A percentile compares a stretch with the other conserved stretches of the same genome.
phyloP scores from a whole-genome alignment of 2,797 vertebrate genomes.

The Scolopax bukidnonensis region DNA sequence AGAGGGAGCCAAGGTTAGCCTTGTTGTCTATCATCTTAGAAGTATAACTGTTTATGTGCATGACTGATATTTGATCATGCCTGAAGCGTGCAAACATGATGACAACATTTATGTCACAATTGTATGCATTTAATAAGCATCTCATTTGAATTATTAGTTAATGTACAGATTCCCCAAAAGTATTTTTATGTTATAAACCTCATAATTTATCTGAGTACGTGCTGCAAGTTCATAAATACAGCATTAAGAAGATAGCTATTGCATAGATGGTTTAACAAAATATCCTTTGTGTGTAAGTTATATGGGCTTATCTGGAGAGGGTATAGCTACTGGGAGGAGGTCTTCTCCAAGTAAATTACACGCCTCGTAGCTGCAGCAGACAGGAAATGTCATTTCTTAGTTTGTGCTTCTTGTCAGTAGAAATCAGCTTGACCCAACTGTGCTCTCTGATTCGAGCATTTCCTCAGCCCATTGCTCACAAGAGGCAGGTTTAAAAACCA shows the following conservation, averaged over 20 bases:
- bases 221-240: constrained; percentile 54
- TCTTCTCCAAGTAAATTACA: not conserved
- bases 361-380: constrained; percentile 44
- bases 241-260: constrained; percentile 43
- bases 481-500: constrained; percentile 9
- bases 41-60: constrained; percentile 17
- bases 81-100: constrained; percentile 51
- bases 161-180: constrained; percentile 34
- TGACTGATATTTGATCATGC: not conserved
- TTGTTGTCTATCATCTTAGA: not conserved
- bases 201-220: constrained; percentile 66
- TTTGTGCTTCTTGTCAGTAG: constrained; percentile 12
- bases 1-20: not conserved
- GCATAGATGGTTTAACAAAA: constrained; percentile 62
- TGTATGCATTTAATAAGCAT: constrained; percentile 58
- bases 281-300: constrained; percentile 41
- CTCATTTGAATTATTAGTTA: constrained; percentile 49
- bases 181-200: constrained; percentile 11
- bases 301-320: constrained; percentile 18
- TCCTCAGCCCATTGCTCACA: not conserved
- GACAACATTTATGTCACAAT: constrained; percentile 52
- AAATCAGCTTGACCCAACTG: not conserved
- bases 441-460: not conserved
- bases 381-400: not conserved
- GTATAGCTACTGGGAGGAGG: constrained; percentile 14